Evolutionary conservation across 2,797 vertebrate species (phyloP).

Genomic region (Pseudochromis fuscus): DNA sequence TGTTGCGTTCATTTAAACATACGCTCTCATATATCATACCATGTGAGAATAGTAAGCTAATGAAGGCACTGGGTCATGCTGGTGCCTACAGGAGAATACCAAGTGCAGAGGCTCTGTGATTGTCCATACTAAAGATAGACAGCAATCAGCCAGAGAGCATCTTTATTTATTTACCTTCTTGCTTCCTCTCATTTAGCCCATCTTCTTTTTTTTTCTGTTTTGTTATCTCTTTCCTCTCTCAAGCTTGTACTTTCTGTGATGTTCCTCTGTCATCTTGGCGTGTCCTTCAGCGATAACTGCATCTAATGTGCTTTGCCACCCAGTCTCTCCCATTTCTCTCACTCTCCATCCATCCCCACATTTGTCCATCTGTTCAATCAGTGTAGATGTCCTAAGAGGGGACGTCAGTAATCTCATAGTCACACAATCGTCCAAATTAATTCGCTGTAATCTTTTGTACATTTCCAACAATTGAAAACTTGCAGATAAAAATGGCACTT

Average conservation of each 20-base stretch:
- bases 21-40: constrained; percentile 29
- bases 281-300: constrained; percentile 14
- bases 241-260: constrained; percentile 11
- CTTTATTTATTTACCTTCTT: constrained; percentile 23
- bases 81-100: constrained; percentile 18
- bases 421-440: constrained; percentile 6
- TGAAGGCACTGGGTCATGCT: constrained; percentile 29
- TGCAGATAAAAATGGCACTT: not conserved
- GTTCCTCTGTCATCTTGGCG: constrained; percentile 15
- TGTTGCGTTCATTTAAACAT: constrained; percentile 33
- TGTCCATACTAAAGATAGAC: not conserved
- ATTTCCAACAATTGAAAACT: constrained; percentile 9
- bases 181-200: not conserved
- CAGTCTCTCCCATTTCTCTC: constrained; percentile 16
- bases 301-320: constrained; percentile 24
- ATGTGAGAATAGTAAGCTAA: constrained; percentile 30
- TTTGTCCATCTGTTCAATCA: constrained; percentile 46
- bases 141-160: constrained; percentile 17
- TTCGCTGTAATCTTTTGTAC: constrained; percentile 26
- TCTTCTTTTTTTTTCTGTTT: not conserved
- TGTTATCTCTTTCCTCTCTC: constrained; percentile 21
- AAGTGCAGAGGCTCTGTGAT: not conserved
- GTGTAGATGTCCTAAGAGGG: constrained; percentile 20
- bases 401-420: constrained; percentile 24
- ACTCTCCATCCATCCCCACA: constrained; percentile 11